phyloP scores from a whole-genome alignment of 2,797 vertebrate species.

The Cynopterus sphinx region DNA sequence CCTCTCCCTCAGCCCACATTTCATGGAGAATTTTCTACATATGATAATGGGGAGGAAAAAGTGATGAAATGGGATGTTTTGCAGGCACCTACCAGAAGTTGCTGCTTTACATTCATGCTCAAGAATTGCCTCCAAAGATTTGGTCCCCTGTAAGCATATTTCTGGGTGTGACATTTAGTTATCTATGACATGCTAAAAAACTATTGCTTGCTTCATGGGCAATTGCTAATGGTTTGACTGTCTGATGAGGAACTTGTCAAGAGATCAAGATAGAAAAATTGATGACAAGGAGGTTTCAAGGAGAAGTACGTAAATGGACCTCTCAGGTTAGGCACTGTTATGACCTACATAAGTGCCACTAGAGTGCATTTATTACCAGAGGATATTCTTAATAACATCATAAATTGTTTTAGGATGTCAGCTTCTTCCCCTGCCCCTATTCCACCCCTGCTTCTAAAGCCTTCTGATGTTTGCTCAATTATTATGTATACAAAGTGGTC shows the following conservation, averaged over 20 bases:
- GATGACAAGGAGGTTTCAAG: neutral
- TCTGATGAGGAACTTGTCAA: neutral
- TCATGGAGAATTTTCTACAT: neutral
- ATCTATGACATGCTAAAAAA: neutral
- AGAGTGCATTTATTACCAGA: neutral
- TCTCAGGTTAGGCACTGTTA: neutral
- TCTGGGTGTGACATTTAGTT: neutral
- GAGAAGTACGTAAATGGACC: neutral
- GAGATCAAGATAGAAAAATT: neutral
- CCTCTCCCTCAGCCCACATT: neutral
- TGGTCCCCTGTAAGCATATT: neutral
- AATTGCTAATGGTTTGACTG: neutral
- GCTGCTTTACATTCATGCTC: neutral
- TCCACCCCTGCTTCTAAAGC: fast-evolving
- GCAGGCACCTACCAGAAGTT: neutral
- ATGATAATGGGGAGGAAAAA: neutral
- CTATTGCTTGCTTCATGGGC: neutral
- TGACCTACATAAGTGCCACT: neutral
- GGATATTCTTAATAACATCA: neutral
- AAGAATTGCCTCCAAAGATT: neutral
- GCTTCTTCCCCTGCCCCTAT: fast-evolving
- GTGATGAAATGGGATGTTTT: neutral
- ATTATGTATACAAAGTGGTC: neutral
- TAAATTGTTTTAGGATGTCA: neutral
- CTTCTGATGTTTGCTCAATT: neutral